Evolutionary conservation across 2,113 vertebrate genomes (phyloP).

Genomic region (Rhabdomys dilectus): DNA sequence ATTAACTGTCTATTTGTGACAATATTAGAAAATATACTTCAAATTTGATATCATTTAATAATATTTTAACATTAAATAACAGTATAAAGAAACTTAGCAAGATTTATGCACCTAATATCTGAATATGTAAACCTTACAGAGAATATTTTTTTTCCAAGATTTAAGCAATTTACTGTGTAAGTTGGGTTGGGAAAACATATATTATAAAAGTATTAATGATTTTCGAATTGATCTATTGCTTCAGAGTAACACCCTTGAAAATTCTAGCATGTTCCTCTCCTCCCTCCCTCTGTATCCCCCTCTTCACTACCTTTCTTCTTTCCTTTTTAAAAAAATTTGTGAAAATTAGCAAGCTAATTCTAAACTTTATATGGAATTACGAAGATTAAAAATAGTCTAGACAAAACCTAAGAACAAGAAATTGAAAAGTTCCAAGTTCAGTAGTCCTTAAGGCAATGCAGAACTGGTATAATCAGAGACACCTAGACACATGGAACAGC

Average conservation of each 20-base stretch:
- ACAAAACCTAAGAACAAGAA: conserved; percentile 14
- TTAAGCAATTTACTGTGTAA: neutral
- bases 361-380: conserved; percentile 16
- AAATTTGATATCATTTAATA: neutral
- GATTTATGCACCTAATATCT: neutral
- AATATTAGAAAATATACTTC: conserved; percentile 33
- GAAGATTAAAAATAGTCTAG: neutral
- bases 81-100: conserved; percentile 51
- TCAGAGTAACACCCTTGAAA: neutral
- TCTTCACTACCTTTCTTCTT: neutral
- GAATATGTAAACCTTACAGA: conserved; percentile 36
- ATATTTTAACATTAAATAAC: conserved; percentile 21
- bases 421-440: neutral
- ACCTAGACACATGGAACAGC: neutral
- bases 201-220: neutral
- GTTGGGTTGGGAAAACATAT: neutral
- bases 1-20: neutral
- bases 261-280: neutral
- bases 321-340: neutral
- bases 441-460: neutral
- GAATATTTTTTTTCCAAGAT: conserved; percentile 39
- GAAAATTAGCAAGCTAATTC: conserved; percentile 34
- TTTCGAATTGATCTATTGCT: neutral
- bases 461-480: neutral
- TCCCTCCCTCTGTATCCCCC: too few species aligned